Conservation (phyloP, 2,797 vertebrate genomes). For the Masticophis lateralis region DNA sequence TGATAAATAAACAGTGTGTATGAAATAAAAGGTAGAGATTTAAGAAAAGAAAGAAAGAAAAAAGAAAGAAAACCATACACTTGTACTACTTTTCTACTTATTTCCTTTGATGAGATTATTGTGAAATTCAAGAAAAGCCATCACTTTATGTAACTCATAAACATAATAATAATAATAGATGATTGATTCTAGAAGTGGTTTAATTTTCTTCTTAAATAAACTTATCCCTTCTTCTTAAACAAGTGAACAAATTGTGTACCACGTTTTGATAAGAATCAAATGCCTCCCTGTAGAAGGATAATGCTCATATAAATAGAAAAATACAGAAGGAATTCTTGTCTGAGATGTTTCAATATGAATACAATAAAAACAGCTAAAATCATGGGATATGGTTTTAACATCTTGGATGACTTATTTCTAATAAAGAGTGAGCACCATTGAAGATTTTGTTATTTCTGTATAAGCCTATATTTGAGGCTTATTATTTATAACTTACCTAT, state of each 20-base stretch:
- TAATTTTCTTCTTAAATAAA: neutral
- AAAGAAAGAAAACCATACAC: neutral
- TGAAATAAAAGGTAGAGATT: neutral
- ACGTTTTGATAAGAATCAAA: slow-evolving; percentile 10
- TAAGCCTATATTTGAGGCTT: neutral
- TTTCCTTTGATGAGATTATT: slow-evolving; percentile 26
- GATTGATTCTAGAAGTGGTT: neutral
- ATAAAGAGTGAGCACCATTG: neutral
- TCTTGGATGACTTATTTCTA: neutral
- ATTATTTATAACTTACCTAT: neutral
- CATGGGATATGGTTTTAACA: neutral
- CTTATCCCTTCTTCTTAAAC: neutral
- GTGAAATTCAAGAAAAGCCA: slow-evolving; percentile 12
- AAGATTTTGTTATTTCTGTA: neutral
- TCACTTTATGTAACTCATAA: neutral
- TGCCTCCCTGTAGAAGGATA: slow-evolving; percentile 2
- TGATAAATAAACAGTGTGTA: neutral
- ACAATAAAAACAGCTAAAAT: neutral
- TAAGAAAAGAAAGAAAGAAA: neutral
- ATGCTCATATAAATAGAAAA: neutral
- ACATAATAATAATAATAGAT: slow-evolving; percentile 1
- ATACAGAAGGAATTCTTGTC: neutral
- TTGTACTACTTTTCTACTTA: neutral
- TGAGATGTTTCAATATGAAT: neutral
- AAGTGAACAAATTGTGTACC: slow-evolving; percentile 2